These are phyloP conservation scores for Mythimna lalbum DNA, from an alignment of 2,888 invertebrate genomes.

Conservation along the genomic window DNA sequence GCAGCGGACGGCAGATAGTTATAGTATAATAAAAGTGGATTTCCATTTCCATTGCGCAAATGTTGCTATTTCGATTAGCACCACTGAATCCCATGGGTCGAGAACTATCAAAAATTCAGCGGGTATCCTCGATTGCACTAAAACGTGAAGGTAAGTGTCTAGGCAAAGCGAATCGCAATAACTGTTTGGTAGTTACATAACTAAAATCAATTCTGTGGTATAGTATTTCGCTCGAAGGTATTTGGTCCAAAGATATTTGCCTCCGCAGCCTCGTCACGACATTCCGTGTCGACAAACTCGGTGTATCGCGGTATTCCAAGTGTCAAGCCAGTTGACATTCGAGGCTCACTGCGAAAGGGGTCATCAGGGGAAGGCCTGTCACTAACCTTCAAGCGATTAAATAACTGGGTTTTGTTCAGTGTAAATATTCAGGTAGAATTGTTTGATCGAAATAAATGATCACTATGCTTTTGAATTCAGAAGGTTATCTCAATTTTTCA, in stretches of 20 bases:
- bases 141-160: conserved; percentile 37
- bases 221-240: conserved; percentile 68
- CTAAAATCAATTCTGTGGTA: conserved; percentile 49
- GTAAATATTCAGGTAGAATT: conserved; percentile 10
- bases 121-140: conserved; percentile 34
- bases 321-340: conserved; percentile 72
- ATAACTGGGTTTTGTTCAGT: conserved; percentile 24
- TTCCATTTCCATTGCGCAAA: conserved; percentile 29
- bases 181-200: conserved; percentile 22
- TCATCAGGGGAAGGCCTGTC: conserved; percentile 57
- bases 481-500: not conserved
- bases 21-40: conserved; percentile 27
- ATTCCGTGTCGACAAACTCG: conserved; percentile 70
- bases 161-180: conserved; percentile 37
- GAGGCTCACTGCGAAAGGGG: conserved; percentile 64
- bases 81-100: conserved; percentile 32
- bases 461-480: not conserved
- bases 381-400: conserved; percentile 49
- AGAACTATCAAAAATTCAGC: conserved; percentile 48
- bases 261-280: conserved; percentile 69
- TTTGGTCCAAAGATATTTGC: conserved; percentile 70
- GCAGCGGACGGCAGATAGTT: not conserved
- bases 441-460: conserved; percentile 8
- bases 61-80: conserved; percentile 46
- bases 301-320: conserved; percentile 71